A percentile compares a stretch with the other conserved stretches of the same genome.
Evolutionary conservation across 2,888 invertebrate species (phyloP).

Genomic region (Luperina testacea): DNA sequence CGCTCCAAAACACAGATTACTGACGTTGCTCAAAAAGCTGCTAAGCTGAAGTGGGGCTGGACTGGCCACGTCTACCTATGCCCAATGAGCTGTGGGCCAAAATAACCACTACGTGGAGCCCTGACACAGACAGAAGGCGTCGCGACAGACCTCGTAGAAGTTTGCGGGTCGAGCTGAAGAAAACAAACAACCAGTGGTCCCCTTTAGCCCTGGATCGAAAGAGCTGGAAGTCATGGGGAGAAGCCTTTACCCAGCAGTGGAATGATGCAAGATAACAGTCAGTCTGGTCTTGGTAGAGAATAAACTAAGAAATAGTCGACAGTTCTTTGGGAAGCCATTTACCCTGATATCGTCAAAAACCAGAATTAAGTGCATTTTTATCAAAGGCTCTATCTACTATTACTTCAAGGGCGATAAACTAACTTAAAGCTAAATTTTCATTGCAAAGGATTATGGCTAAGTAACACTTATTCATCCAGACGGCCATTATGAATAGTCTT

Average conservation of each 20-base stretch:
- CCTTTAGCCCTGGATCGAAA: background rate
- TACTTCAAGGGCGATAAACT: background rate
- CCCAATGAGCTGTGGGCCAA: background rate
- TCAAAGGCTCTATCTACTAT: background rate
- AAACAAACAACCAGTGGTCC: background rate
- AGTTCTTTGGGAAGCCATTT: background rate
- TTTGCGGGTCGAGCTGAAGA: background rate
- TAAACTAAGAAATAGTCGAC: background rate
- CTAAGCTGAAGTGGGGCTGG: background rate
- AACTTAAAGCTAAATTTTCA: background rate
- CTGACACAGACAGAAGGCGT: background rate
- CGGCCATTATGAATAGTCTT: conserved; percentile 1
- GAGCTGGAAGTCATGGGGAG: background rate
- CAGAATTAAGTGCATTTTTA: background rate
- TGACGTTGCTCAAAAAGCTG: background rate
- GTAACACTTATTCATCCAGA: background rate
- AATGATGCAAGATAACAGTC: background rate
- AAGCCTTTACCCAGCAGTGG: background rate
- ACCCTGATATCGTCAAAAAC: background rate
- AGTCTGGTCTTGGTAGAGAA: background rate
- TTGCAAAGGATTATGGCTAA: background rate
- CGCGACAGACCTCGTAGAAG: background rate
- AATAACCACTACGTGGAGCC: background rate
- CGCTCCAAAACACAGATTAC: background rate
- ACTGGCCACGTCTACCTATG: too few species aligned